Conservation (phyloP, 35 echinoderm and acorn worm species). For the Diadema setosum region DNA sequence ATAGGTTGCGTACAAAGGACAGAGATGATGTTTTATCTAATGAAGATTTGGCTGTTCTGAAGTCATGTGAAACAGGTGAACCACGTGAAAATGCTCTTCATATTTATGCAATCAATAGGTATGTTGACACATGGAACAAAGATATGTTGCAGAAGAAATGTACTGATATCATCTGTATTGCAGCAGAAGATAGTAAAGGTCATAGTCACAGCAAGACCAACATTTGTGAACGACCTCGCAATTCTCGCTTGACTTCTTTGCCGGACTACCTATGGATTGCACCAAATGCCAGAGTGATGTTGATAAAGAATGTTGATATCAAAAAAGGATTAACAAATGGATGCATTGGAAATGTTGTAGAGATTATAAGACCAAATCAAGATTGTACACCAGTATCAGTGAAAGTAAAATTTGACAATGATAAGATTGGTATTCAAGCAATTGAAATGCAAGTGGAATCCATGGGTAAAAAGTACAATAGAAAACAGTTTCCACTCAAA, state of each 20-base stretch:
- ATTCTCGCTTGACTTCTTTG: background rate
- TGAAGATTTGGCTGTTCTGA: constrained; percentile 15
- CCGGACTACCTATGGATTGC: constrained; percentile 6
- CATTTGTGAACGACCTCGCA: background rate
- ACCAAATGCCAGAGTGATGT: constrained; percentile 33
- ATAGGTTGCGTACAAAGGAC: constrained; percentile 49
- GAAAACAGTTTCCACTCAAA: constrained; percentile 39
- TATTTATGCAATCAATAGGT: constrained; percentile 44
- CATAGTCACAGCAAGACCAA: background rate
- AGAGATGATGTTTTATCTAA: background rate
- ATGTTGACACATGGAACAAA: constrained; percentile 36
- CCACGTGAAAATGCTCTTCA: constrained; percentile 31
- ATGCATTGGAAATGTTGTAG: background rate
- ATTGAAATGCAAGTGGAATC: background rate
- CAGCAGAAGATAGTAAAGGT: constrained; percentile 2
- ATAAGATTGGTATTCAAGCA: background rate
- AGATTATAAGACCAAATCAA: background rate
- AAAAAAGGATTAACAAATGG: constrained; percentile 32
- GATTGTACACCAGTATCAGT: background rate
- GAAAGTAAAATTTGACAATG: constrained; percentile 8
- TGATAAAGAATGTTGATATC: constrained; percentile 37
- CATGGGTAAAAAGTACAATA: background rate
- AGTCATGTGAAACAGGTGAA: constrained; percentile 1
- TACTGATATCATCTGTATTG: constrained; percentile 5
- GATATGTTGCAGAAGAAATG: constrained; percentile 15